phyloP scores from a whole-genome alignment of 92 coral and sea anemone genomes.

The Hydrozoanthus gracilis region DNA sequence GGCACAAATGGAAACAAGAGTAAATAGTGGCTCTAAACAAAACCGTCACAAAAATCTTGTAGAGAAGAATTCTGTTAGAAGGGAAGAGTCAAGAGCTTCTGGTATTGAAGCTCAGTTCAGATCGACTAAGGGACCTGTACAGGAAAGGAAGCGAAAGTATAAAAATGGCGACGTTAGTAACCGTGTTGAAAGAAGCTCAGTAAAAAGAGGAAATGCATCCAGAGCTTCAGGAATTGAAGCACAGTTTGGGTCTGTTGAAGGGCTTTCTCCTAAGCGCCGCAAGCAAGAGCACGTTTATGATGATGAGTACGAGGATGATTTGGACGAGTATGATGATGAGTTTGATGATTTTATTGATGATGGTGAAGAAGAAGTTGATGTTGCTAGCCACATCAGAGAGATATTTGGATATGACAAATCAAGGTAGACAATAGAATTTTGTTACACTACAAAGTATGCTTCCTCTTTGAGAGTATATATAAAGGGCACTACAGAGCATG shows the following conservation, averaged over 20 bases:
- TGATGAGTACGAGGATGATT: conserved; percentile 34
- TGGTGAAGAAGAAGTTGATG: conserved; percentile 71
- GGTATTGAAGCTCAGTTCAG: conserved; percentile 38
- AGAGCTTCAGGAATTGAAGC: conserved; percentile 31
- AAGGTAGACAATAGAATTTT: conserved; percentile 48
- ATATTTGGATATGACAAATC: conserved; percentile 96
- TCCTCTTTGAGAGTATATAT: background rate
- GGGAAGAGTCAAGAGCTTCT: background rate
- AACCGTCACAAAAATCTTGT: background rate
- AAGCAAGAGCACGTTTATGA: background rate
- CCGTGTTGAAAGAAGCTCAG: too few relatives aligned
- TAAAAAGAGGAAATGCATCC: background rate
- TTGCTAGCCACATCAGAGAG: conserved; percentile 84
- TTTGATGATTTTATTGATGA: conserved; percentile 87
- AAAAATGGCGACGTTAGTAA: too few relatives aligned
- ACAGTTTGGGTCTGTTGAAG: background rate
- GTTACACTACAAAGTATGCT: background rate
- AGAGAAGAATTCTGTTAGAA: background rate
- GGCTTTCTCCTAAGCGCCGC: conserved; percentile 10
- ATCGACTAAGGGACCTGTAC: background rate
- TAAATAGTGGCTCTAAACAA: background rate
- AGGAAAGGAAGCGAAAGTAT: conserved; percentile 13
- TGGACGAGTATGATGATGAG: conserved; percentile 67
- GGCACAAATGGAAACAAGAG: background rate
- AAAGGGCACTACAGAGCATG: background rate